Percentiles rank a stretch among this genome's conserved stretches.
Conservation (phyloP, 2,113 vertebrate genomes). For the Clarias macrocephalus region DNA sequence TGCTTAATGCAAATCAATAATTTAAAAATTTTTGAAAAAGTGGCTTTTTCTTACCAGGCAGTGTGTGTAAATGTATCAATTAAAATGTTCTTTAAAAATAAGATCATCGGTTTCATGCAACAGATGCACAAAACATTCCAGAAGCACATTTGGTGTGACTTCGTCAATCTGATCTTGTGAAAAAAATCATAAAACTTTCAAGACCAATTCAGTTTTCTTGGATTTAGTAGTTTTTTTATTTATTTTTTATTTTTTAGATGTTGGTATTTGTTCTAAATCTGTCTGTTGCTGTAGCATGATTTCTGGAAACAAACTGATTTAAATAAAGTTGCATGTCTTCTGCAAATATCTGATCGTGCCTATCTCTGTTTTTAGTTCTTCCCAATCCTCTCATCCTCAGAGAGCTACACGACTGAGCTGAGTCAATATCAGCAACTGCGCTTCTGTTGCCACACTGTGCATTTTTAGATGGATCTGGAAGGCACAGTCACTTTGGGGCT, state of each 20-base stretch:
- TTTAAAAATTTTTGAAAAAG: no score
- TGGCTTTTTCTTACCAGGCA: not conserved
- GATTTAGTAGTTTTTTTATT: not conserved
- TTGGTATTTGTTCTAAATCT: not conserved
- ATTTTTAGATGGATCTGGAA: constrained; percentile 11
- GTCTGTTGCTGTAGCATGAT: not conserved
- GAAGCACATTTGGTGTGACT: not conserved
- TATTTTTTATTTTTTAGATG: not conserved
- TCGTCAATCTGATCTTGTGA: not conserved
- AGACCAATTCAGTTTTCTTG: not conserved
- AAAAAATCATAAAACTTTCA: not conserved
- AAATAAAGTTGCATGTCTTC: not conserved
- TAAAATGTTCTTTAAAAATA: not conserved
- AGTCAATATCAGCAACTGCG: constrained; percentile 1
- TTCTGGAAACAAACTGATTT: not conserved
- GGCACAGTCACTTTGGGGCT: not conserved
- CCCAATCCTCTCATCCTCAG: not conserved
- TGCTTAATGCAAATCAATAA: no score
- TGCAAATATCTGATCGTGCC: not conserved
- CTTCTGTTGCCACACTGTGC: constrained; percentile 1
- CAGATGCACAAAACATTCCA: not conserved
- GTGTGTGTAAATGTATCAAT: not conserved
- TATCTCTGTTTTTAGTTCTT: not conserved
- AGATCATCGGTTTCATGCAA: not conserved
- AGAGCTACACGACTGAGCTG: not conserved